Evolutionary conservation across 2,797 vertebrate genomes (phyloP), one percentile per base, ranked within the genome.

Genomic region (Helostoma temminkii): DNA sequence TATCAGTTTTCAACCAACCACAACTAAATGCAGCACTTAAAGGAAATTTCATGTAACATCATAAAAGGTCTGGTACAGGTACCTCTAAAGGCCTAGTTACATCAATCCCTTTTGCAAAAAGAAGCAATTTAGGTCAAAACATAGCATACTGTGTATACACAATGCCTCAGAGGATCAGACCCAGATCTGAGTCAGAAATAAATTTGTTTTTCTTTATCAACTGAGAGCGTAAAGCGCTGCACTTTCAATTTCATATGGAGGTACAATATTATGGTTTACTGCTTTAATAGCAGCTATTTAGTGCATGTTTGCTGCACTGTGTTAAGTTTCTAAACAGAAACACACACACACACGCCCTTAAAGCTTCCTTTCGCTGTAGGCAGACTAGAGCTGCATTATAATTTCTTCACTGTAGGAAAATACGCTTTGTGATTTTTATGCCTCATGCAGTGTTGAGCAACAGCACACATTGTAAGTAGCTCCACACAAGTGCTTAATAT

Each of bases 111-210:
- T 55, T 69, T 55, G 63, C 65, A 76, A 75, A 68, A 81, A 66
- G 47, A 77, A 63, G 70, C 77, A 76, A 76, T 76, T 78, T 72
- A 66, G 82, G 81, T 83, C 84, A 75, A 78, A 87, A 78, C 71
- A 75, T 68, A 45, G 66, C 55, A 54, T 64, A 47, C 47, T 37
- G 78, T 72, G 55, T 82, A 45, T 49, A 80, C 55, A 71, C 76
- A 63, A 28, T 4, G 41, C 71, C 87, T 78, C 81, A 36, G 69
- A 86, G 83, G 81, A 85, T 81, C 47, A 81, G 83, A 83, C 84
- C 82, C 75, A 86, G 80, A 81, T 88, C 79, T 56, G 45, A 76
- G 36, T 56, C 52, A 60, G 28, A 68, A 64, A 61, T 54, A 66
- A 71, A 83, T 62, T 34, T 56, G 41, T 67, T 77, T 55, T 15